Evolutionary conservation across 1,140 invertebrate genomes (phyloP).

Genomic region (silkworm (Bombyx mori)): ASM3026992v2 NC_085111.1:18570501-18571000

Average conservation of each 20-base stretch:
- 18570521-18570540: constrained; percentile 59
- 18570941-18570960: constrained; percentile 89
- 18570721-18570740: constrained; percentile 82
- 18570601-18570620: constrained; percentile 92
- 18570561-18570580: constrained; percentile 79
- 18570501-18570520: constrained; percentile 3
- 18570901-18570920: constrained; percentile 91
- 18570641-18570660: constrained; percentile 95
- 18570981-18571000: constrained; percentile 84
- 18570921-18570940: constrained; percentile 95
- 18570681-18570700: constrained; percentile 86
- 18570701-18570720: constrained; percentile 85
- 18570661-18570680: constrained; percentile 91
- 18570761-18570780: constrained; percentile 54
- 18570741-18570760: constrained; percentile 98
- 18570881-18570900: constrained; percentile 85
- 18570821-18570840: constrained; percentile 64
- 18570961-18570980: constrained; percentile 93
- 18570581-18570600: constrained; percentile 79
- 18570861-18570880: constrained; percentile 91
- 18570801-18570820: too few species aligned
- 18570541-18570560: constrained; percentile 92
- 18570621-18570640: constrained; percentile 94
- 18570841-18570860: constrained; percentile 94
- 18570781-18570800: neutral